These are phyloP conservation scores for Nothocercus julius DNA, from an alignment of 2,113 vertebrate species.

Conservation along the genomic window DNA sequence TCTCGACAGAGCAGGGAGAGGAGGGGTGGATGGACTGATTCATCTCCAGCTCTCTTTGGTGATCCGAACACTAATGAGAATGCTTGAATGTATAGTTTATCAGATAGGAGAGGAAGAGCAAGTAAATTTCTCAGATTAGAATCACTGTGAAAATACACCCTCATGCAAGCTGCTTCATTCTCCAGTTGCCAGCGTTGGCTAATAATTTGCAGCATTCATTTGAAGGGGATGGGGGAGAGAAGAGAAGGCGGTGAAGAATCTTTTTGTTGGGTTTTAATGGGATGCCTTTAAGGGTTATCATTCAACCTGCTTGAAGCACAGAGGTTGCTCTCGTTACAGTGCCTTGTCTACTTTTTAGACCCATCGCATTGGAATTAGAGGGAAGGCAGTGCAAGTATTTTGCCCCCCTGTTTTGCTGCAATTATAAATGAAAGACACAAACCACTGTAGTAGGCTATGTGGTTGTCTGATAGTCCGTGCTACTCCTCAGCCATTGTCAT, in stretches of 20 bases:
- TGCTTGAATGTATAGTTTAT: conserved; percentile 63
- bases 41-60: conserved; percentile 62
- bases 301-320: not conserved
- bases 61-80: conserved; percentile 68
- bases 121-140: conserved; percentile 59
- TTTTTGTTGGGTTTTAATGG: conserved; percentile 41
- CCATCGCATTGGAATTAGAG: not conserved
- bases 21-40: conserved; percentile 66
- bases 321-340: not conserved
- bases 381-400: not conserved
- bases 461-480: not conserved
- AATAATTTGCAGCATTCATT: conserved; percentile 21
- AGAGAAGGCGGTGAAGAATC: not conserved
- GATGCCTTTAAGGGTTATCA: conserved; percentile 34
- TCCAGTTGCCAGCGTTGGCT: conserved; percentile 42
- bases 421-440: conserved; percentile 38
- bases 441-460: not conserved
- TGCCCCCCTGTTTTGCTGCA: conserved; percentile 18
- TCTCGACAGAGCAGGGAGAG: conserved; percentile 62
- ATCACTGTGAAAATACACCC: conserved; percentile 51
- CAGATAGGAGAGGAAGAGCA: conserved; percentile 58
- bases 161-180: conserved; percentile 25
- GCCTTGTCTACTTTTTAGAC: conserved; percentile 20
- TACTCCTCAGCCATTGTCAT: not conserved
- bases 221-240: not conserved